Conservation (phyloP, 2,888 invertebrate species). For the Andrena bicolor region DNA sequence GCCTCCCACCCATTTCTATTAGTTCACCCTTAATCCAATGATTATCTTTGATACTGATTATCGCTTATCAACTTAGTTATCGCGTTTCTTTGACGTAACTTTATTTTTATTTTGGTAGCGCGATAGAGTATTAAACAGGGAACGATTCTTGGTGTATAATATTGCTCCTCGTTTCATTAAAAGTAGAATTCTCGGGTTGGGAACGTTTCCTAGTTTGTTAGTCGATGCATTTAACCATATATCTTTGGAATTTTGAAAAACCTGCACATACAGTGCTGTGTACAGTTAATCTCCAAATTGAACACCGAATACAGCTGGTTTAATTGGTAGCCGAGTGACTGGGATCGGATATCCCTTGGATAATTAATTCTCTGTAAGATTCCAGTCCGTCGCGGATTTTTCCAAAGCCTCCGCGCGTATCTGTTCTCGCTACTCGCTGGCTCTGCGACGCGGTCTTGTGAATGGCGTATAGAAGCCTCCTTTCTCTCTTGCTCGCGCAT, state of each 20-base stretch:
- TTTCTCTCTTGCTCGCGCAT: constrained; percentile 17
- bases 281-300: neutral
- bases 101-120: too few relatives aligned
- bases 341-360: constrained; percentile 46
- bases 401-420: constrained; percentile 21
- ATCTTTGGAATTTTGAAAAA: too few relatives aligned
- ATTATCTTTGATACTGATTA: neutral
- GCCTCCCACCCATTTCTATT: neutral
- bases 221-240: too few relatives aligned
- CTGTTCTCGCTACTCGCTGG: constrained; percentile 39
- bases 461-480: constrained; percentile 43
- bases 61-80: too few relatives aligned
- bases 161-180: too few relatives aligned
- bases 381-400: constrained; percentile 37
- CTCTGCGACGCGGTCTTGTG: constrained; percentile 31
- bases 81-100: too few relatives aligned
- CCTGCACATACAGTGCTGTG: too few relatives aligned
- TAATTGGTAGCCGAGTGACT: constrained; percentile 32
- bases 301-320: neutral
- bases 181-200: too few relatives aligned
- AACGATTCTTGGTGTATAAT: too few relatives aligned
- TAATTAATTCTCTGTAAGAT: constrained; percentile 53
- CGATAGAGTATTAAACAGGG: too few relatives aligned
- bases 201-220: too few relatives aligned
- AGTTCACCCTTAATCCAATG: neutral